Conservation (phyloP, 2,888 invertebrate species). For the Tetanocera ferruginea region DNA sequence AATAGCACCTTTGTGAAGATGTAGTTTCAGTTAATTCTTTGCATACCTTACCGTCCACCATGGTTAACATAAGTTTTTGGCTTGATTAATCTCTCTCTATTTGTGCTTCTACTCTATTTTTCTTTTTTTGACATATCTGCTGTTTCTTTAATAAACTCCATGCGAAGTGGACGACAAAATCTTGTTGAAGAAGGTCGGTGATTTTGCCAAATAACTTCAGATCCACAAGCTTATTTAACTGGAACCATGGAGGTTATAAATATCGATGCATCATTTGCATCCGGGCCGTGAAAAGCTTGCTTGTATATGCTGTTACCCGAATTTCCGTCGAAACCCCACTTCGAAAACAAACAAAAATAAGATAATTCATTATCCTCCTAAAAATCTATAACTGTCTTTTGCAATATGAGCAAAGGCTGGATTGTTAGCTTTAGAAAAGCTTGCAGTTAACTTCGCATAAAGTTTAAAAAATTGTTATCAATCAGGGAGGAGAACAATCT, state of each 20-base stretch:
- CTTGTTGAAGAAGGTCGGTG: slow-evolving; percentile 19
- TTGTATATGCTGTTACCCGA: not conserved
- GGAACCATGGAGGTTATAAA: slow-evolving; percentile 3
- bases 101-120: slow-evolving; percentile 29
- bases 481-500: slow-evolving; percentile 47
- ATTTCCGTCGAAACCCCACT: slow-evolving; percentile 27
- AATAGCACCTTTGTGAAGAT: slow-evolving; percentile 8
- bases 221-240: slow-evolving; percentile 12
- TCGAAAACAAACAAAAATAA: slow-evolving; percentile 36
- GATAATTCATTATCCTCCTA: slow-evolving; percentile 39
- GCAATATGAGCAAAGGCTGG: slow-evolving; percentile 46
- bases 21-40: slow-evolving; percentile 31
- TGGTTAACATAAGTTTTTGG: slow-evolving; percentile 14
- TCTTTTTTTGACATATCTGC: not conserved
- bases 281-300: not conserved
- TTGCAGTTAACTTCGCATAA: slow-evolving; percentile 48
- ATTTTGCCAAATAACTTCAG: slow-evolving; percentile 12
- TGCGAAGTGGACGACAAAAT: slow-evolving; percentile 27
- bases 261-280: not conserved
- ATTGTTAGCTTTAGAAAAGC: slow-evolving; percentile 49
- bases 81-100: not conserved
- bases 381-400: slow-evolving; percentile 40
- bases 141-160: slow-evolving; percentile 32
- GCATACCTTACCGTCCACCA: slow-evolving; percentile 36
- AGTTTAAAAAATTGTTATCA: slow-evolving; percentile 45